phyloP scores from a whole-genome alignment of 2,113 vertebrate genomes.

The Hucho hucho region DNA sequence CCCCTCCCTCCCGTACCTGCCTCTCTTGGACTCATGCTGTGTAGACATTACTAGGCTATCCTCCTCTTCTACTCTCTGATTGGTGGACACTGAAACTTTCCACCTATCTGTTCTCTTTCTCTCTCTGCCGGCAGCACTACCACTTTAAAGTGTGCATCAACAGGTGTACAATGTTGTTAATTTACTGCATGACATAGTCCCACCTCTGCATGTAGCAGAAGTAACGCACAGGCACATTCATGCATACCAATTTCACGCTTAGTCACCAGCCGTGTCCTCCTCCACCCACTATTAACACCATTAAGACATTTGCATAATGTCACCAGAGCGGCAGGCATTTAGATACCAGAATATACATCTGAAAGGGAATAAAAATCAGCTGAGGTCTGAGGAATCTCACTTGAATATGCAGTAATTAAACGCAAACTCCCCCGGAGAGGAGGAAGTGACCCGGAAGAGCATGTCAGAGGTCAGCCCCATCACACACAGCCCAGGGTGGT shows the following conservation, averaged over 20 bases:
- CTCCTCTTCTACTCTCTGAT: background rate
- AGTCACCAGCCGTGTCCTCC: constrained; percentile 50
- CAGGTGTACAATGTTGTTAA: background rate
- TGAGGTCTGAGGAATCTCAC: constrained; percentile 59
- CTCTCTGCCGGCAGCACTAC: background rate
- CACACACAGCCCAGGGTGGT: background rate
- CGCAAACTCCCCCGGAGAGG: constrained; percentile 3
- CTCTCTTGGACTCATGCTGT: background rate
- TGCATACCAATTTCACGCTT: constrained; percentile 20
- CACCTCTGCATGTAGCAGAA: background rate
- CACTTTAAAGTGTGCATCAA: background rate
- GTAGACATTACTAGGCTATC: background rate
- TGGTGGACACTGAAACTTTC: background rate
- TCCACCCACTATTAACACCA: constrained; percentile 74
- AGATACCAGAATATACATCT: constrained; percentile 80
- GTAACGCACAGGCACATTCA: background rate
- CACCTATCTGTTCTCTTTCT: background rate
- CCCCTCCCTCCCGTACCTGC: background rate
- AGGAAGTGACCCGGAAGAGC: constrained; percentile 19
- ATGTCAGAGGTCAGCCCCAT: constrained; percentile 44
- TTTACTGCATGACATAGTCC: background rate
- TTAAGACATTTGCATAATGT: constrained; percentile 80
- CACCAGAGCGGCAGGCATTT: constrained; percentile 74
- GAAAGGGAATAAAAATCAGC: constrained; percentile 62
- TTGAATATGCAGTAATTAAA: constrained; percentile 53